Evolutionary conservation across 2,888 invertebrate species (phyloP), one percentile per base, ranked within the genome.

Genomic region (Hyposoter dolosus): DNA sequence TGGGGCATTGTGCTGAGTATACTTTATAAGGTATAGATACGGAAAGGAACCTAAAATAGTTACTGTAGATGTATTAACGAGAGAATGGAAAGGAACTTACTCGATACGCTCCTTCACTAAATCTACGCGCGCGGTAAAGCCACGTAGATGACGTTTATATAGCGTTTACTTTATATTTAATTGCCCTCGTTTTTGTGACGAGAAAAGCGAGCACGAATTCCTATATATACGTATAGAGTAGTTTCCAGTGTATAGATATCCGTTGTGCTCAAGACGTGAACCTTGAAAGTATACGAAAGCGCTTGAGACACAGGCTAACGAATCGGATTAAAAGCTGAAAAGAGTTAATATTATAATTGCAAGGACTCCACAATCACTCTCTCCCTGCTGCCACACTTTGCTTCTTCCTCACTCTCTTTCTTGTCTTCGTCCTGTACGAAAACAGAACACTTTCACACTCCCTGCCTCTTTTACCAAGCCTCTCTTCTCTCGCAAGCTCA

Each of bases 111-210:
- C 66, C 76, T 82, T 71, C 56, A 35, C 71, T 76, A 53, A 68
- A 74, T 83, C 60, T 47, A 68, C 69, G 65, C 10, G 65, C 10
- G 40, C 40, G 40, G 10, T 28, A 79, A 47, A 71, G 50, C 60
- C 72, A 76, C 68, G 72, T 63, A 56, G 78, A 82, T 83, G 63
- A 79, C 76, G 87, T 80, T 87, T 78, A 86, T 82, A 88, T 77
- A 72, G 77, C 85, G 84, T 84, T 89, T 86, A 88, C 87, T 88
- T 88, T 87, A 88, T 87, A 87, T 87, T 89, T 88, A 89, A 89
- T 89, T 88, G 83, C 84, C 86, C 83, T 85, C 85, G 87, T 89
- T 85, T 84, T 79, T 69, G 69, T 63, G 63, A 81, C 50, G 77
- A 76, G 79, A 63, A 77, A 56, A 82, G 53, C 28, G 40, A 66